Percentiles rank a stretch among this genome's conserved stretches.
Conservation (phyloP, 1,140 invertebrate genomes). For the Piezodorus guildinii region DNA sequence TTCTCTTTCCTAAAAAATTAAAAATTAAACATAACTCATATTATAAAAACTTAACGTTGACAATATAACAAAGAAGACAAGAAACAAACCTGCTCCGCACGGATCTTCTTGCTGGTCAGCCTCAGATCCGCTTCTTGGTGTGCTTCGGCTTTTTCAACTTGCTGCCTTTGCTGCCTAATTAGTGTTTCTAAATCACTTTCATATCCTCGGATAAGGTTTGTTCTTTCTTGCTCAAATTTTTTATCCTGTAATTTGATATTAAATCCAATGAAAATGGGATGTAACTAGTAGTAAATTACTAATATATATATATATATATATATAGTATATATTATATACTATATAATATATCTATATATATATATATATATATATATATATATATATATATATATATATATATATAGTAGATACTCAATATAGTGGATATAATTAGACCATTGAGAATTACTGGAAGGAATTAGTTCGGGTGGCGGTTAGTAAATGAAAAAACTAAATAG, state of each 20-base stretch:
- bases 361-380: no score
- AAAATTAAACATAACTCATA: background rate
- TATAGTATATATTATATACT: no score
- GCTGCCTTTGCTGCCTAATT: constrained; percentile 76
- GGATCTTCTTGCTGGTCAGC: constrained; percentile 67
- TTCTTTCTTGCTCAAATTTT: constrained; percentile 71
- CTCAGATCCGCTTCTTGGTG: constrained; percentile 84
- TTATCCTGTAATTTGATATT: constrained; percentile 43
- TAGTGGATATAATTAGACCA: no score
- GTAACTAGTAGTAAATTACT: background rate
- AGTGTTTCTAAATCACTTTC: constrained; percentile 84
- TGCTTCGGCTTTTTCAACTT: constrained; percentile 84
- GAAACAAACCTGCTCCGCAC: constrained; percentile 61
- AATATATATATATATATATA: no score
- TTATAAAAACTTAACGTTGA: background rate
- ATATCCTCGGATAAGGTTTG: constrained; percentile 65
- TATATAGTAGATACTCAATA: no score
- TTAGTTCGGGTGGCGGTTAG: no score
- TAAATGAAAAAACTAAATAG: no score
- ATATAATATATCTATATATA: no score
- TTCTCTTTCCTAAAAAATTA: constrained; percentile 61
- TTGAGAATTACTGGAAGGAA: no score
- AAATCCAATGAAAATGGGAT: background rate
- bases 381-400: no score
- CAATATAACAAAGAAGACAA: background rate